These are phyloP conservation scores for Aldrovandia affinis DNA, from an alignment of 2,797 vertebrate genomes.

Conservation along the genomic window DNA sequence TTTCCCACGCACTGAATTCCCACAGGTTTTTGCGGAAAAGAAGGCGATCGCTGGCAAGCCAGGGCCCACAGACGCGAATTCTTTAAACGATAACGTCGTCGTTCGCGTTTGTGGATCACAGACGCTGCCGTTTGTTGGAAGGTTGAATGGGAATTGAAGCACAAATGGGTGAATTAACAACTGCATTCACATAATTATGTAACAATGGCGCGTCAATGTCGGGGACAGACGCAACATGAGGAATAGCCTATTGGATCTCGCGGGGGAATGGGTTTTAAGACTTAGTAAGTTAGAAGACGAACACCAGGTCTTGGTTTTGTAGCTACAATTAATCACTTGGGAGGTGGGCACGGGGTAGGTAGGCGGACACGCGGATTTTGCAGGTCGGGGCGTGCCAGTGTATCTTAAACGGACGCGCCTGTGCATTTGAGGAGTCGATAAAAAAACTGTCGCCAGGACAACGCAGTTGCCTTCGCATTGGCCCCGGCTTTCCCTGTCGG, in stretches of 20 bases:
- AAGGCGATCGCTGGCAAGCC: neutral
- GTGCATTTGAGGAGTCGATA: neutral
- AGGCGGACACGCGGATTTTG: neutral
- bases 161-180: neutral
- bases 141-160: neutral
- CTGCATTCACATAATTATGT: neutral
- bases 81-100: neutral
- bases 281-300: too few relatives aligned
- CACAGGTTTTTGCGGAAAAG: neutral
- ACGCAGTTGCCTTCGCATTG: neutral
- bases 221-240: neutral
- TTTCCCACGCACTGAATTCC: conserved; percentile 5
- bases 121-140: neutral
- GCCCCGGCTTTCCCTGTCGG: neutral
- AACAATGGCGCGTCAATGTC: neutral
- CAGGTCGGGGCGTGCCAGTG: neutral
- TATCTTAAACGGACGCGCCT: neutral
- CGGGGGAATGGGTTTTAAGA: neutral
- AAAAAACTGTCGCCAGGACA: neutral
- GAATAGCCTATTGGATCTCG: neutral
- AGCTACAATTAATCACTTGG: neutral
- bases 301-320: neutral
- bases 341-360: neutral
- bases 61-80: neutral
- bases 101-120: neutral